Evolutionary conservation across 2,888 invertebrate genomes (phyloP).

Genomic region (Pecten maximus): DNA sequence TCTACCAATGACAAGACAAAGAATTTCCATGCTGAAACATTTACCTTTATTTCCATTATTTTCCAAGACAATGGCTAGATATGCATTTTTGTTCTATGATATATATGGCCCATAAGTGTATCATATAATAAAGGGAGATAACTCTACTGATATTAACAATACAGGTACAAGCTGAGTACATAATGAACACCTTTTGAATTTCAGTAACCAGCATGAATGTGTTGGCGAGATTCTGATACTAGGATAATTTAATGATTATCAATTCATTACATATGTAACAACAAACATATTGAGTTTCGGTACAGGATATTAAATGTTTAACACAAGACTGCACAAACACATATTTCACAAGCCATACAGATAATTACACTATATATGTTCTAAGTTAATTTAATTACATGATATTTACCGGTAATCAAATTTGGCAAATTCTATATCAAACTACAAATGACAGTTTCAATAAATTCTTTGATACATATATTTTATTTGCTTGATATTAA

Average conservation of each 20-base stretch:
- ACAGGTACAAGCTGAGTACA: not conserved
- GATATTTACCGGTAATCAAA: too few species aligned
- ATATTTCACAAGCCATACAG: too few species aligned
- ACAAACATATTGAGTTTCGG: not conserved
- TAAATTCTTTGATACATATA: too few species aligned
- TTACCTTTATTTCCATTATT: not conserved
- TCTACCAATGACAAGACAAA: not conserved
- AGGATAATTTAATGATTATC: not conserved
- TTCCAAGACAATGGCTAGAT: not conserved
- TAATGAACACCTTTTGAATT: not conserved
- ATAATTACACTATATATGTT: too few species aligned
- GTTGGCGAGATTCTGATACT: not conserved
- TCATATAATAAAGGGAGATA: not conserved
- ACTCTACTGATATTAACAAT: not conserved
- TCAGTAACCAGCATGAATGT: not conserved
- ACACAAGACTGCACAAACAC: too few species aligned
- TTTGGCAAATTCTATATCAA: too few species aligned
- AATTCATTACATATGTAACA: not conserved
- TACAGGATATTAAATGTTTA: too few species aligned
- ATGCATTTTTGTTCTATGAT: not conserved
- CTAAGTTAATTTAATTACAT: too few species aligned
- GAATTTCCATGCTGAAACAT: not conserved
- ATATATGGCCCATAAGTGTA: not conserved
- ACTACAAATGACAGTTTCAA: too few species aligned
- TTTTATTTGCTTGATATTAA: too few species aligned